Evolutionary conservation across 2,113 vertebrate genomes (phyloP), one percentile per base, ranked within the genome.

Genomic region (Ceyx cyanopectus): DNA sequence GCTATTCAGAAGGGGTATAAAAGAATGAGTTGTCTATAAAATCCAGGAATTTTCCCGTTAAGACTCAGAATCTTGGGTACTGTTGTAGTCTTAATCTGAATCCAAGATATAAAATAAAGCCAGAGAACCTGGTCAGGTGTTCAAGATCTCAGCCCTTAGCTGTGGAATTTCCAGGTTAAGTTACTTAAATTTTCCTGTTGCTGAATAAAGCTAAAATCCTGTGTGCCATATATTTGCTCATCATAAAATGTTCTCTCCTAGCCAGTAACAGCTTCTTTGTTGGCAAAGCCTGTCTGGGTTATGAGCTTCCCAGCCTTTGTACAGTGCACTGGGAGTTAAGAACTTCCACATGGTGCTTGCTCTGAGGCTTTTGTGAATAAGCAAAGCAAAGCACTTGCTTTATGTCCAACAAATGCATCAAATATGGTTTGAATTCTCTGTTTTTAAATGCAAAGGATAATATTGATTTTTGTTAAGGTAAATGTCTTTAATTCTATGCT

Each of bases 391-490:
- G 75, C 5, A 3, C 65, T 93, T 67, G 56, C 91, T 94, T 91
- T 29, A 0, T 5, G 81, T 86, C 89, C 87, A 92, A 70, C 72
- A 87, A 91, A 94, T 26, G 89, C 89, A 75, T 16, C 79, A 81
- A 94, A 54, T 89, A 85, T 87, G 94, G 94, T 92, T 92, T 92
- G 76, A 87, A 94, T 96, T 93, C 92, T 48, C 67, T 23, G 61
- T 60, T 89, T 94, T 91, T 53, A 90, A 96, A 95, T 61, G 85
- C 89, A 75, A 96, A 96, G 79, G 92, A 94, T 91, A 96, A 95
- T 93, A 90, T 91, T 96, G 96, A 90, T 93, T 95, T 68, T 92
- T 95, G 87, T 96, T 85, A 95, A 96, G 96, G 96, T 96, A 95
- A 96, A 92, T 95, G 87, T 75, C 91, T 95, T 91, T 93, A 92